These are phyloP conservation scores for Poecilia gillii DNA, from an alignment of 2,797 vertebrate species.

Conservation along the genomic window DNA sequence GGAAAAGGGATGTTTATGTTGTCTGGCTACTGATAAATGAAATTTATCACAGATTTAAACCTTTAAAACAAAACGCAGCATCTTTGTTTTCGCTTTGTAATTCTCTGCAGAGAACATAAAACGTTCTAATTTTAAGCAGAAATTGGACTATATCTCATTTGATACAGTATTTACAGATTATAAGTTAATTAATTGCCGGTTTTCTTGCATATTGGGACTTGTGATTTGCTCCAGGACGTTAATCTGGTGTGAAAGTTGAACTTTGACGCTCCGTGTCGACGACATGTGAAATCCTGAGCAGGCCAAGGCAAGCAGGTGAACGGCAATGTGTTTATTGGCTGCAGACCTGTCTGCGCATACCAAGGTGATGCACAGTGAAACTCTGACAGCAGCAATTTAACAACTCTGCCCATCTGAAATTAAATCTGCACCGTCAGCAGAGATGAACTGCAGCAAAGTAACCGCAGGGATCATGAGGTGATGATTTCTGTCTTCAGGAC, in stretches of 20 bases:
- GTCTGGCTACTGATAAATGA: not conserved
- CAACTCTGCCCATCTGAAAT: not conserved
- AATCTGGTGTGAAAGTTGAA: conserved; percentile 15
- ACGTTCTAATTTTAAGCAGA: not conserved
- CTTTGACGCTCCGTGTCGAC: conserved; percentile 15
- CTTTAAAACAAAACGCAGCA: not conserved
- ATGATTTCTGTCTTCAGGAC: not conserved
- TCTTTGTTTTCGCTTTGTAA: not conserved
- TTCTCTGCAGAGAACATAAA: not conserved
- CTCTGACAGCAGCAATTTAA: not conserved
- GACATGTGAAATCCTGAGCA: conserved; percentile 65
- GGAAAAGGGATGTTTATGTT: not conserved
- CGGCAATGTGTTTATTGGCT: conserved; percentile 4
- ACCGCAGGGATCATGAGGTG: too few relatives aligned
- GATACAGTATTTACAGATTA: not conserved
- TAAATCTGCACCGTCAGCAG: not conserved
- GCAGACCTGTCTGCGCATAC: conserved; percentile 6
- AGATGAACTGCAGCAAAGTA: not conserved
- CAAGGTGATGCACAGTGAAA: not conserved
- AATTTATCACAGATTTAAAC: not conserved
- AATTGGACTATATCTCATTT: not conserved
- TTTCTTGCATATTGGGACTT: conserved; percentile 26
- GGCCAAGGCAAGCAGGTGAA: conserved; percentile 62
- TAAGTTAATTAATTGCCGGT: not conserved
- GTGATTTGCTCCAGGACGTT: conserved; percentile 19